phyloP scores from a whole-genome alignment of 2,888 invertebrate species.

The Zhuqinia jingwanae region DNA sequence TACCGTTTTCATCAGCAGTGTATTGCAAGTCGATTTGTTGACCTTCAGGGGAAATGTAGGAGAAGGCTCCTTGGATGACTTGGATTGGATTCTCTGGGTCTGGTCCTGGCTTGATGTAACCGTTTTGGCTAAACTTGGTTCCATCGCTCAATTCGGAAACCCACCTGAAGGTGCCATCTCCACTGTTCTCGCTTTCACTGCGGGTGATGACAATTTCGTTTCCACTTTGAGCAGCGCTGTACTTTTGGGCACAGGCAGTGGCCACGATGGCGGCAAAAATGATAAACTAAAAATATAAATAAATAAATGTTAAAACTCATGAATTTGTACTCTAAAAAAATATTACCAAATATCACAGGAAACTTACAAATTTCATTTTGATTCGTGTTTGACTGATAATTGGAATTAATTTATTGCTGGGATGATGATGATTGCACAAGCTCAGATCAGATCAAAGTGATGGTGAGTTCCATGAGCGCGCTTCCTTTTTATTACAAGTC shows the following conservation, averaged over 20 bases:
- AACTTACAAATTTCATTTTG: conserved; percentile 44
- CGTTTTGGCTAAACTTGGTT: conserved; percentile 40
- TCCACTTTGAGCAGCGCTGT: conserved; percentile 16
- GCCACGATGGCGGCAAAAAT: conserved; percentile 7
- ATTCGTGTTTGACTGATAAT: neutral
- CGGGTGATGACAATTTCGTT: conserved; percentile 34
- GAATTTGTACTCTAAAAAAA: neutral
- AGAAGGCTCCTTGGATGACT: conserved; percentile 69
- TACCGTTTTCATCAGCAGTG: conserved; percentile 54
- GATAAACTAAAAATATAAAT: neutral
- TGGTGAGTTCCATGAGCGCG: neutral
- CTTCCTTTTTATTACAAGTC: conserved; percentile 15
- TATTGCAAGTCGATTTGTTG: conserved; percentile 51
- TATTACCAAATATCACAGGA: neutral
- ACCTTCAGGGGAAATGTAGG: conserved; percentile 59
- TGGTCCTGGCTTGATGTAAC: conserved; percentile 71
- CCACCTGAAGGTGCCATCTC: conserved; percentile 5
- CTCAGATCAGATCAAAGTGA: neutral
- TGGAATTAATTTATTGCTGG: neutral
- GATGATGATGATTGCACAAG: neutral
- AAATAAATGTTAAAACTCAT: neutral
- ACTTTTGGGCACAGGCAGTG: neutral
- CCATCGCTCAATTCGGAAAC: conserved; percentile 21
- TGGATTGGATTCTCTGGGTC: conserved; percentile 73
- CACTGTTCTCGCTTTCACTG: conserved; percentile 24